Conservation (phyloP, 1,140 invertebrate species). For the Drosophila nikananu region DNA sequence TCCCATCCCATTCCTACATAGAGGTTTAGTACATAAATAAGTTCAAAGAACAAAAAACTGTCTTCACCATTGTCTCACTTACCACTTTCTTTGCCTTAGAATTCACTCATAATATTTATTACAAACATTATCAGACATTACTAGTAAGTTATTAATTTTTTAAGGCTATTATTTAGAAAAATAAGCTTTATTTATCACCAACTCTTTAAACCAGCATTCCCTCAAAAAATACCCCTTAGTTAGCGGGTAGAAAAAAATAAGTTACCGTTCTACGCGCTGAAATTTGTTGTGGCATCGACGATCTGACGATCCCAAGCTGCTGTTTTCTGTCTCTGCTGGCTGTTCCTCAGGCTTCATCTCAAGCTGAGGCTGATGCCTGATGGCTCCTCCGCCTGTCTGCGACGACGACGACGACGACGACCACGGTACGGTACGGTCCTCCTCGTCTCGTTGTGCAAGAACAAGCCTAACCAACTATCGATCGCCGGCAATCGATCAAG, state of each 20-base stretch:
- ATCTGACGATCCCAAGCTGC: conserved; percentile 58
- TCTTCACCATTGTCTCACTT: too few relatives aligned
- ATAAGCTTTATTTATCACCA: not conserved
- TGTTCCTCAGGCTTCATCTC: conserved; percentile 8
- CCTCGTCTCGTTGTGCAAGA: conserved; percentile 34
- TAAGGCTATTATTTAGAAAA: too few relatives aligned
- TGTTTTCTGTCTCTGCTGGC: conserved; percentile 24
- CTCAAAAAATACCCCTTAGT: not conserved
- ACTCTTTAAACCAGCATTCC: not conserved
- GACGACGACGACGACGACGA: conserved; percentile 7
- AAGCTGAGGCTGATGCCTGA: conserved; percentile 6
- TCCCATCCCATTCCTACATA: too few relatives aligned
- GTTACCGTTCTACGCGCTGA: conserved; percentile 83
- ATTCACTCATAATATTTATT: too few relatives aligned
- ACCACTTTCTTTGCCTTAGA: too few relatives aligned
- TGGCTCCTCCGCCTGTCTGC: conserved; percentile 59
- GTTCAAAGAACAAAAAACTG: too few relatives aligned
- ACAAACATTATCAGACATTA: too few relatives aligned
- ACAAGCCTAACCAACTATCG: conserved; percentile 59
- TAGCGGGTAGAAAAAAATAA: conserved; percentile 71
- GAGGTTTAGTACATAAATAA: too few relatives aligned
- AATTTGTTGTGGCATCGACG: conserved; percentile 75
- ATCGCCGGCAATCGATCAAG: conserved; percentile 83
- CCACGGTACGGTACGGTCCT: conserved; percentile 35
- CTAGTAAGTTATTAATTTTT: too few relatives aligned